A percentile compares a stretch with the other conserved stretches of the same genome.
Evolutionary conservation across 2,797 vertebrate species (phyloP).

Genomic region (Rhinichthys osculus): DNA sequence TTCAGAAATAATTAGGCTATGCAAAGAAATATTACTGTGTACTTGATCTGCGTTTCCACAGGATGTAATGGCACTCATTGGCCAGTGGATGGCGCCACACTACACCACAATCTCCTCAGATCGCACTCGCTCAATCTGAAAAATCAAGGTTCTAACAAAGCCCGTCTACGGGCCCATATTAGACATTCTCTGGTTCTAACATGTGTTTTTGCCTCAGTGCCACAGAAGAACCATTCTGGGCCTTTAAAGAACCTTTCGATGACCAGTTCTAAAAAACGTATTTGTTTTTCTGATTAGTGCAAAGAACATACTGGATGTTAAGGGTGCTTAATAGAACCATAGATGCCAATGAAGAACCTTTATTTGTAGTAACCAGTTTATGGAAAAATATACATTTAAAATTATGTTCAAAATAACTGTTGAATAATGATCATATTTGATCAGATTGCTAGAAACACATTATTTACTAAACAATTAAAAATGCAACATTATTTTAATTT

Average conservation of each 20-base stretch:
- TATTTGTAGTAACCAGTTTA: neutral
- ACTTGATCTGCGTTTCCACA: neutral
- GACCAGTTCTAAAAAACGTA: too few species aligned
- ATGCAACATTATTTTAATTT: neutral
- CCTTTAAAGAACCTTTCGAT: too few species aligned
- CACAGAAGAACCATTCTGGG: too few species aligned
- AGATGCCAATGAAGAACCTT: too few species aligned
- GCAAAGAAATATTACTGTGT: neutral
- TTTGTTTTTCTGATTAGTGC: too few species aligned
- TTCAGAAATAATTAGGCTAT: neutral
- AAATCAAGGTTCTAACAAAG: too few species aligned
- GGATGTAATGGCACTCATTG: neutral
- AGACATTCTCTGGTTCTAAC: too few species aligned
- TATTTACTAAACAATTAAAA: neutral
- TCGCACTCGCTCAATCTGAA: neutral
- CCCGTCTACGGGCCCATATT: too few species aligned
- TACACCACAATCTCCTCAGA: neutral
- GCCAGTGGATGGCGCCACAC: neutral
- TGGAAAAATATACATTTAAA: neutral
- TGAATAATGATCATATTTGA: neutral
- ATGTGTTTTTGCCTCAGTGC: too few species aligned
- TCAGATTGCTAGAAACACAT: neutral
- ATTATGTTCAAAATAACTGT: neutral
- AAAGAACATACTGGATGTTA: too few species aligned
- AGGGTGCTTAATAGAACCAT: too few species aligned